Percentiles rank a stretch among this genome's conserved stretches.
phyloP scores from a whole-genome alignment of 35 echinoderm and acorn worm species.

The Eucidaris tribuloides region DNA sequence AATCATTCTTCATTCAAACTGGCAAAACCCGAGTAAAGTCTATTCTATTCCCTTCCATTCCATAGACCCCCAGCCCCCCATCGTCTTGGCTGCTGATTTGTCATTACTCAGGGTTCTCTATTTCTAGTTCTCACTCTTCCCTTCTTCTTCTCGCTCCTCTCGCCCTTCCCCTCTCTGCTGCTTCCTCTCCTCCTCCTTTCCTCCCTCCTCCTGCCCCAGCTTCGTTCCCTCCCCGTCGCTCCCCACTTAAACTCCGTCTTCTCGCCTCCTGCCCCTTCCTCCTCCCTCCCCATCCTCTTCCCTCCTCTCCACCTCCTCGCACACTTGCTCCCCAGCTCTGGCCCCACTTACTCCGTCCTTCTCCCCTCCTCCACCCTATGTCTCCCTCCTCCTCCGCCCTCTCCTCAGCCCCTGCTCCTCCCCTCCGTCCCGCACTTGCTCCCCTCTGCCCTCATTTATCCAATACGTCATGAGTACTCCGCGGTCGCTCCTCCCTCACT shows the following conservation, averaged over 20 bases:
- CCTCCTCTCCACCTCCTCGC: not conserved
- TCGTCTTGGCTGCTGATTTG: not conserved
- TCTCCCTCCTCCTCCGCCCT: not conserved
- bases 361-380: too few relatives aligned
- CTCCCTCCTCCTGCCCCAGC: not conserved
- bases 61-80: not conserved
- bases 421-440: not conserved
- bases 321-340: not conserved
- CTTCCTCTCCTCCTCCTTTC: too few relatives aligned
- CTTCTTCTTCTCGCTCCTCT: not conserved
- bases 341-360: too few relatives aligned
- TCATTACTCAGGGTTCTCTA: not conserved
- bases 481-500: not conserved
- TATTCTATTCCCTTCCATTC: not conserved
- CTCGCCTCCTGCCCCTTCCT: not conserved
- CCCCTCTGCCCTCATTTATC: not conserved
- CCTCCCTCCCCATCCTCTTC: too few relatives aligned
- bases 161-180: too few relatives aligned
- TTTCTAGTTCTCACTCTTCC: not conserved
- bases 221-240: not conserved
- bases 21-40: not conserved
- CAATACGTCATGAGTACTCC: not conserved
- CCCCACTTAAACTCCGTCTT: not conserved
- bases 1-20: too few relatives aligned
- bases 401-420: not conserved